Evolutionary conservation across 92 coral and sea anemone genomes (phyloP).

Genomic region (Zoanthus sansibaricus): DNA sequence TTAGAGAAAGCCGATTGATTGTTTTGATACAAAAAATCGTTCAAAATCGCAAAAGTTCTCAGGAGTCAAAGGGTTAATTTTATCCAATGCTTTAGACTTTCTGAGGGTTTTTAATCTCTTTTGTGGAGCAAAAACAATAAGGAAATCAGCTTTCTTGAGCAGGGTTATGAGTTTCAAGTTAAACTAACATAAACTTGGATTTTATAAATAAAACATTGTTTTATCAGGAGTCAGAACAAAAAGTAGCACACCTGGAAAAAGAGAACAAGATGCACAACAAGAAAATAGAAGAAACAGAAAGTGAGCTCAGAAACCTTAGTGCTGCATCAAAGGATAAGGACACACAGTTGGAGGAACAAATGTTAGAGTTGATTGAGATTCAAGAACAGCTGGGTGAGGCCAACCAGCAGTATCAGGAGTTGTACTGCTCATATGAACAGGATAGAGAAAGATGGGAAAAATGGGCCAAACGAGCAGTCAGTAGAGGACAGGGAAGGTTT

Average conservation of each 20-base stretch:
- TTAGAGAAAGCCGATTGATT: too few relatives aligned
- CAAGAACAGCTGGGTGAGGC: conserved; percentile 62
- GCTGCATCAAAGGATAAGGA: conserved; percentile 65
- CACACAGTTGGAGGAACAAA: conserved; percentile 76
- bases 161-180: too few relatives aligned
- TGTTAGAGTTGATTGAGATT: conserved; percentile 64
- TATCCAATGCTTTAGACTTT: too few relatives aligned
- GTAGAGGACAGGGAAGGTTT: conserved; percentile 46
- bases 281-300: conserved; percentile 70
- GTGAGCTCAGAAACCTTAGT: conserved; percentile 70
- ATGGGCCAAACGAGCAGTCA: conserved; percentile 67
- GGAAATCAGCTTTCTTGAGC: too few relatives aligned
- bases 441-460: conserved; percentile 85
- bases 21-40: too few relatives aligned
- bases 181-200: neutral
- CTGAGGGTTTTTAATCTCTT: too few relatives aligned
- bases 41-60: too few relatives aligned
- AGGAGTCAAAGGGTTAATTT: too few relatives aligned
- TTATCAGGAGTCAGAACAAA: conserved; percentile 67
- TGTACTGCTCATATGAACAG: conserved; percentile 71
- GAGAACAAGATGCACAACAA: conserved; percentile 67
- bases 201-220: neutral
- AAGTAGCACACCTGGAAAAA: conserved; percentile 52
- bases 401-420: conserved; percentile 58
- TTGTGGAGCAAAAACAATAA: too few relatives aligned